Evolutionary conservation across 2,113 vertebrate species (phyloP), one percentile per base, ranked within the genome.

Genomic region (Urocitellus parryii): DNA sequence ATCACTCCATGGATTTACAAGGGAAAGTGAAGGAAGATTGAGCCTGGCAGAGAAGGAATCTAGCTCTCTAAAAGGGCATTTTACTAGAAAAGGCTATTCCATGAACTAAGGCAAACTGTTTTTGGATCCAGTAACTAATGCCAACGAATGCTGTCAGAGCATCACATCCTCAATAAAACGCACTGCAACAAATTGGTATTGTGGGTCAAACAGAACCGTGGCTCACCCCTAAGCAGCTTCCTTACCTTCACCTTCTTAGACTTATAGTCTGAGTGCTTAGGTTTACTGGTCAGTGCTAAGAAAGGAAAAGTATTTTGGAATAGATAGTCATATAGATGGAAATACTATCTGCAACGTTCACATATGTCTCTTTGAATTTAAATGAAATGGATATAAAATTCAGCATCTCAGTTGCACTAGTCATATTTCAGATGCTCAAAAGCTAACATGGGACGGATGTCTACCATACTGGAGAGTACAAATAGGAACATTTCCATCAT

Each of bases 1-100:
- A 95, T 78, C 39, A 85, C 70, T 97, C 97, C 80, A 42, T 27
- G 97, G 73, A 82, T 90, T 89, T 94, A 68, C 3, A 96, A 51
- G 92, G 94, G 92, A 88, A 96, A 48, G 83, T 91, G 89, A 97
- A 88, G 96, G 32, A 86, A 85, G 53, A 84, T 1, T 39, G 63
- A 56, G 37, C 42, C 53, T 4, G 65, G 51, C 72, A 77, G 61
- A 48, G 17, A 88, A 81, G 80, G 92, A 94, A 90, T 90, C 58
- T 87, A 51, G 77, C n/a, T 84, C 88, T 95, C 39, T 39, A 80
- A 84, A 90, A 88, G 70, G 77, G 29, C 90, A 95, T 96, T 94
- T 91, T 88, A 56, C 81, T 92, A 81, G 76, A 88, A 95, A 95
- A 96, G 53, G 80, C 5, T 61, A 58, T n/a, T 58, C n/a, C 1